Evolutionary conservation across 2,797 vertebrate species (phyloP), one percentile per base, ranked within the genome.

Genomic region (Salmo trutta): DNA sequence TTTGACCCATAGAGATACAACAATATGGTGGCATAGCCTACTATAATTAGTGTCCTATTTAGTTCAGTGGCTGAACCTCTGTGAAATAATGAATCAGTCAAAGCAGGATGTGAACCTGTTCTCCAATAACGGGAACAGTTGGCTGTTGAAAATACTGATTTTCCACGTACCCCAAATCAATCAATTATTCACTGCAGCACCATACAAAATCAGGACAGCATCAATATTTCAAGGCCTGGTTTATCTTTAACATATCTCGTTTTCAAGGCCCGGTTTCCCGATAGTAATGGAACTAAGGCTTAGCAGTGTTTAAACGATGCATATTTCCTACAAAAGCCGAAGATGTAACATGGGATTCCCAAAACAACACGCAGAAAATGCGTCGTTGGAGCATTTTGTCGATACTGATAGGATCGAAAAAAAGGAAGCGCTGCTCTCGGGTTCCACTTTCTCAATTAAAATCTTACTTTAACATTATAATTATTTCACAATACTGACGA

Each of bases 191-290:
- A 62, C 59, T 3, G n/a, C 59, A 62, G 59, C 2, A 7, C 8
- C 59, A 24, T 24, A 62, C 59, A 8, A 62, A 62, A 62, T 62
- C 59, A 62, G 59, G n/a, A n/a, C 59, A 62, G 24, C 59, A 62
- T 62, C 59, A 62, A 62, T 62, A 62, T 62, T 62, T 62, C 59
- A 62, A 21, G 59, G n/a, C n/a, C 59, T 62, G 59, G n/a, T 62
- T 24, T 3, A 62, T 21, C 59, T 62, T 62, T 21, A 59, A 59
- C 56, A 36, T 6, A n/a, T 59, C 27, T 29, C 27, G 2, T 2
- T 29, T 29, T 31, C 6, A 36, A 7, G 6, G 33, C 33, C 33
- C 33, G 41, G 41, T 47, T 47, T 47, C 41, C 41, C 41, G 41
- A 47, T 47, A 47, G 41, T 10, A 47, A 47, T 47, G 2, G 41